Conservation (phyloP, 1,140 invertebrate species). For the Trypoxylus dichotomus region DNA sequence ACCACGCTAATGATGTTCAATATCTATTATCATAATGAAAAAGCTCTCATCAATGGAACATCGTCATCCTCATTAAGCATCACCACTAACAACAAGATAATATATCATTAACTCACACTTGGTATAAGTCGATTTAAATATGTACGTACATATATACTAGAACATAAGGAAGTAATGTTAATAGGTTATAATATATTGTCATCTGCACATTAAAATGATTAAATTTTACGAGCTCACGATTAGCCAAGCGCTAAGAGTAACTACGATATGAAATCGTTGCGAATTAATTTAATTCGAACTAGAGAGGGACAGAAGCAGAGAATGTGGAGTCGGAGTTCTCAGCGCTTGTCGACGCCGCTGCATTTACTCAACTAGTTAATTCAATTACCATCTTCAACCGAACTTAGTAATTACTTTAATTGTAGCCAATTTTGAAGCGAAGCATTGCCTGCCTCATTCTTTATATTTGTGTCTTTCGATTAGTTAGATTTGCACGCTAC, state of each 20-base stretch:
- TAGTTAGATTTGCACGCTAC: conserved; percentile 26
- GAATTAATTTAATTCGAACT: conserved; percentile 3
- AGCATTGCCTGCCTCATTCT: conserved; percentile 1
- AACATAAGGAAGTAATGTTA: not conserved
- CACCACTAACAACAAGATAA: not conserved
- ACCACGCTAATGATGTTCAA: not conserved
- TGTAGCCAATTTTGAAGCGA: conserved; percentile 23
- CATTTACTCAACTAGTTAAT: conserved; percentile 29
- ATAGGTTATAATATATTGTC: conserved; percentile 16
- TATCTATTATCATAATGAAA: not conserved
- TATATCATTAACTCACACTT: not conserved
- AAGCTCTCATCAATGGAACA: not conserved
- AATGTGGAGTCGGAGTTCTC: conserved; percentile 7
- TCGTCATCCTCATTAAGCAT: not conserved
- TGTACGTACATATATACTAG: no score
- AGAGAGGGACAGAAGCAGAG: not conserved
- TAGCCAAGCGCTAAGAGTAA: not conserved
- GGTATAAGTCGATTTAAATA: not conserved
- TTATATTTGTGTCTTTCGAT: conserved; percentile 30
- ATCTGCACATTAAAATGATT: conserved; percentile 1
- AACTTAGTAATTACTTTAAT: conserved; percentile 30
- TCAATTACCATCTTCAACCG: conserved; percentile 27
- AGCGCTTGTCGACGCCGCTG: not conserved
- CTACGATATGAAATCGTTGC: not conserved
- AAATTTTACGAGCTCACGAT: not conserved